Evolutionary conservation across 2,113 vertebrate genomes (phyloP), one percentile per base, ranked within the genome.

Genomic region (Microcebus lehilahytsara): DNA sequence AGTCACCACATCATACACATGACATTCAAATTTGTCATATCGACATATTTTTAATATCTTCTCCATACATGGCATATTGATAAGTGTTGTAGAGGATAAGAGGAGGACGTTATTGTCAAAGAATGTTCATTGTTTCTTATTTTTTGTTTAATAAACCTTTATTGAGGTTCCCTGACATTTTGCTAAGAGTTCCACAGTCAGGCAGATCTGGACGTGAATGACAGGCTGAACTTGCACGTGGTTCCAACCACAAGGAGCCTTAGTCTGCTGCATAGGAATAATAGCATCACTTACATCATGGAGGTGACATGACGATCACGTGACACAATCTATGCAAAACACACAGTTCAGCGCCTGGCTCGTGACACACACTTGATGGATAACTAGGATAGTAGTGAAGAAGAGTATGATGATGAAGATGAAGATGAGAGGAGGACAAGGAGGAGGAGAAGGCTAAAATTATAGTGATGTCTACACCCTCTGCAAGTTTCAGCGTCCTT

Each of bases 281-380:
- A 6, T 2, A 8, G 16, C 9, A 10, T 16, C 13, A 30, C 40
- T 71, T 2, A 25, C 5, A 9, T 42, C 30, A 20, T 27, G 8
- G 46, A 53, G 34, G 25, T 46, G 9, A 37, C 32, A 19, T 5
- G 40, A 37, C 49, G 62, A 12, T 25, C 17, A 30, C 9, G 6
- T 12, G 53, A 17, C 32, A 19, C 3, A 8, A 10, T 3, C 16
- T 13, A 2, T 16, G 9, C 9, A 19, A 12, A 23, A 23, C 22
- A 9, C 11, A 11, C 6, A 9, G 11, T 4, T 10, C 5, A 34
- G 42, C 3, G 3, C 20, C 37, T 2, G 11, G 56, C 23, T 34
- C 10, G 10, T 20, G 17, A 1, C 42, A 5, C 9, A 0, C 12
- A 12, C 32, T 9, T 0, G 2, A 25, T 1, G 1, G 40, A 34